These are phyloP conservation scores for Tupaia chinensis DNA, from an alignment of 2,113 vertebrate genomes.

Conservation along the genomic window DNA sequence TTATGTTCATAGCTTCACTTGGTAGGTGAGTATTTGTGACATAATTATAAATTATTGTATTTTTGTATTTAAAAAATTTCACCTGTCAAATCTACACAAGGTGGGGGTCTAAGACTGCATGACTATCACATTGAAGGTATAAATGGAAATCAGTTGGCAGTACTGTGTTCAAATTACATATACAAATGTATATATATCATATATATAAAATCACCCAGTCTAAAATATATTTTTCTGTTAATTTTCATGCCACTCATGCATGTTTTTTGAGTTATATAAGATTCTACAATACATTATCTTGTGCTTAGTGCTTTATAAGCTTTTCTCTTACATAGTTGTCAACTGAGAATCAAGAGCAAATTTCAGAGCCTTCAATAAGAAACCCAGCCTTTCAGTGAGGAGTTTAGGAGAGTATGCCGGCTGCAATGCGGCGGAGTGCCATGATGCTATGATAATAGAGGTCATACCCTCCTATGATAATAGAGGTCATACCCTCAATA, in stretches of 20 bases:
- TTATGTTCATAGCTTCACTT: background rate
- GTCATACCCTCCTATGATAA: too few relatives aligned
- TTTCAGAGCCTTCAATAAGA: background rate
- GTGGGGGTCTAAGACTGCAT: background rate
- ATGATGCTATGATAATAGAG: background rate
- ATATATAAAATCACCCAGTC: background rate
- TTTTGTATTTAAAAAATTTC: conserved; percentile 7
- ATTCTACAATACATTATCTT: background rate
- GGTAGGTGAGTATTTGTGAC: background rate
- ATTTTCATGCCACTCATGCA: background rate
- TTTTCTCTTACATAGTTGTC: background rate
- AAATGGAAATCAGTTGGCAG: background rate
- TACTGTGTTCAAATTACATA: background rate
- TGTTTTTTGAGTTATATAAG: background rate
- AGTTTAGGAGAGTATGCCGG: rapidly evolving
- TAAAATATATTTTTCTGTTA: background rate
- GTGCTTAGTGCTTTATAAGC: background rate
- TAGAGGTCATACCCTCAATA: too few relatives aligned
- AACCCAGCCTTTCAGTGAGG: background rate
- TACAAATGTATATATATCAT: background rate
- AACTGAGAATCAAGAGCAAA: background rate
- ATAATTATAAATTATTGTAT: background rate
- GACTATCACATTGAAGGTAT: background rate
- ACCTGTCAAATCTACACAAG: background rate
- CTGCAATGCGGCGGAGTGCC: background rate